Conservation (phyloP, 2,888 invertebrate species). For the Adelphocoris suturalis region DNA sequence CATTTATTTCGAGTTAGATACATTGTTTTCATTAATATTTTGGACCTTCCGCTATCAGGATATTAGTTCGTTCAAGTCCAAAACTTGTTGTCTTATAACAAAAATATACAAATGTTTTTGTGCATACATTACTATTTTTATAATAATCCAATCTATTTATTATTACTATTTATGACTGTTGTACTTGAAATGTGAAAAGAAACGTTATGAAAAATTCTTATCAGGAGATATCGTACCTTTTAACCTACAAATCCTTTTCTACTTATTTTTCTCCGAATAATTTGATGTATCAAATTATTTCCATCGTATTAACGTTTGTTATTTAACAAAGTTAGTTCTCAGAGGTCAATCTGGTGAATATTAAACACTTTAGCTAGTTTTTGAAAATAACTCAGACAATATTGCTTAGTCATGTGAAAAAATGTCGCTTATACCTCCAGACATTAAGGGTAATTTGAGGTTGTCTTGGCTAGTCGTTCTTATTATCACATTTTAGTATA, state of each 20-base stretch:
- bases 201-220: constrained; percentile 62
- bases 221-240: constrained; percentile 28
- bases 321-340: no score
- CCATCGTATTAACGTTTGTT: no score
- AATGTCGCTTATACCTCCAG: no score
- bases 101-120: constrained; percentile 69
- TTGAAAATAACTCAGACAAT: no score
- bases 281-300: no score
- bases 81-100: constrained; percentile 44
- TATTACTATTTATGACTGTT: constrained; percentile 47
- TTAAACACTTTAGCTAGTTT: no score
- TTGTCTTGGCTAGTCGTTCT: no score
- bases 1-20: constrained; percentile 18
- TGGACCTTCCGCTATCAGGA: background rate
- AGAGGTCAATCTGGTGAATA: no score
- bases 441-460: no score
- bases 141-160: constrained; percentile 67
- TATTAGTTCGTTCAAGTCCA: constrained; percentile 49
- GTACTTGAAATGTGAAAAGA: constrained; percentile 57
- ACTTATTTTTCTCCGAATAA: no score
- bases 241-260: background rate
- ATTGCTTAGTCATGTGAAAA: no score
- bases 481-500: no score
- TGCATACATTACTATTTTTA: constrained; percentile 70
- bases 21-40: background rate